These are phyloP conservation scores for Phalacrocorax pelagicus DNA, from an alignment of 2,113 vertebrate genomes.

Conservation along the genomic window DNA sequence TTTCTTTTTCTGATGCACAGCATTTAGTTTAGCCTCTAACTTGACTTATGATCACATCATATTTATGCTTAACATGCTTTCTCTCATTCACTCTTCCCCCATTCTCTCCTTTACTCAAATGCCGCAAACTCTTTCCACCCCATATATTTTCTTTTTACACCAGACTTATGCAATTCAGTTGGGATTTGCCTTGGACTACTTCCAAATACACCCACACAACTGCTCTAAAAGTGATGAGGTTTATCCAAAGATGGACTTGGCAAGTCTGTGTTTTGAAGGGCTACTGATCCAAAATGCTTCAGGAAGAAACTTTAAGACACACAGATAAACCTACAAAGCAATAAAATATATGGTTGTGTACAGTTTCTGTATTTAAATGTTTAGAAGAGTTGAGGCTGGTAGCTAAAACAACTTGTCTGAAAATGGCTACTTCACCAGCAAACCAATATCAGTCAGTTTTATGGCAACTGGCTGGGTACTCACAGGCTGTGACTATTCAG, in stretches of 20 bases:
- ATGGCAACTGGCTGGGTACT: not conserved
- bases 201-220: constrained; percentile 45
- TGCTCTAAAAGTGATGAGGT: not conserved
- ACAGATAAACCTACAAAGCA: not conserved
- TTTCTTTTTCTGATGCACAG: not conserved
- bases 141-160: constrained; percentile 25
- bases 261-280: not conserved
- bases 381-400: not conserved
- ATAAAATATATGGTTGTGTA: not conserved
- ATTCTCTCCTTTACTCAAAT: not conserved
- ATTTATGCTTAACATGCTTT: not conserved
- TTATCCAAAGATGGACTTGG: constrained; percentile 2
- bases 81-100: not conserved
- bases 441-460: not conserved
- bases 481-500: not conserved
- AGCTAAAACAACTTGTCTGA: not conserved
- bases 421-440: not conserved
- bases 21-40: not conserved
- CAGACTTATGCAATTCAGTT: constrained; percentile 6
- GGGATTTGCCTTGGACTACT: constrained; percentile 39
- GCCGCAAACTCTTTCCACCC: not conserved
- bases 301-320: not conserved
- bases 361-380: not conserved
- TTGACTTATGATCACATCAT: not conserved
- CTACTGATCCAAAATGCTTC: not conserved